A percentile compares a stretch with the other conserved stretches of the same genome.
phyloP scores from a whole-genome alignment of 2,113 vertebrate genomes.

The Dasyurus viverrinus region DNA sequence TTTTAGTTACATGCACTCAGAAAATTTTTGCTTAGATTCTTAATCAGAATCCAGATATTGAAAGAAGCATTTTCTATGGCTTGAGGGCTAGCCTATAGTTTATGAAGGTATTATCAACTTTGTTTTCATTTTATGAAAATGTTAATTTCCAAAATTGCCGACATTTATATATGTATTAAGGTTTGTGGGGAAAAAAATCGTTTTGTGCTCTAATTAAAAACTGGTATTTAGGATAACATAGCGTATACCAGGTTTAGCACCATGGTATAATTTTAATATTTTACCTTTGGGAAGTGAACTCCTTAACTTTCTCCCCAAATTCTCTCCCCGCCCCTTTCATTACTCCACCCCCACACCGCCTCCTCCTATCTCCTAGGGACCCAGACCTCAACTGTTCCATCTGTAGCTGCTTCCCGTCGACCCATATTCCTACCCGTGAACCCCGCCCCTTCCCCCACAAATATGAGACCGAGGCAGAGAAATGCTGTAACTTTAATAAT shows the following conservation, averaged over 20 bases:
- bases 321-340: background rate
- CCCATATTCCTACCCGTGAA: background rate
- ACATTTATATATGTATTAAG: conserved; percentile 51
- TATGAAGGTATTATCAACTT: background rate
- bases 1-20: background rate
- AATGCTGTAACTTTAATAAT: background rate
- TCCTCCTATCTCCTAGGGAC: too few relatives aligned
- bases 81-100: background rate
- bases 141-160: conserved; percentile 55
- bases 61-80: background rate
- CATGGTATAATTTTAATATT: conserved; percentile 50
- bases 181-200: conserved; percentile 25
- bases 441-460: background rate
- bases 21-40: conserved; percentile 21
- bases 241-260: conserved; percentile 12
- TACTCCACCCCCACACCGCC: background rate
- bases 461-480: background rate
- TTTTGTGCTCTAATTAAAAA: conserved; percentile 35
- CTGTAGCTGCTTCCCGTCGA: background rate
- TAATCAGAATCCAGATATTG: background rate
- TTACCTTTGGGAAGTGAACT: conserved; percentile 38
- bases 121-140: conserved; percentile 11
- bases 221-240: background rate
- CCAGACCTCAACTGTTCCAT: background rate
- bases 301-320: background rate